These are phyloP conservation scores for Margarornis squamiger DNA, from an alignment of 2,797 vertebrate genomes.

Conservation along the genomic window DNA sequence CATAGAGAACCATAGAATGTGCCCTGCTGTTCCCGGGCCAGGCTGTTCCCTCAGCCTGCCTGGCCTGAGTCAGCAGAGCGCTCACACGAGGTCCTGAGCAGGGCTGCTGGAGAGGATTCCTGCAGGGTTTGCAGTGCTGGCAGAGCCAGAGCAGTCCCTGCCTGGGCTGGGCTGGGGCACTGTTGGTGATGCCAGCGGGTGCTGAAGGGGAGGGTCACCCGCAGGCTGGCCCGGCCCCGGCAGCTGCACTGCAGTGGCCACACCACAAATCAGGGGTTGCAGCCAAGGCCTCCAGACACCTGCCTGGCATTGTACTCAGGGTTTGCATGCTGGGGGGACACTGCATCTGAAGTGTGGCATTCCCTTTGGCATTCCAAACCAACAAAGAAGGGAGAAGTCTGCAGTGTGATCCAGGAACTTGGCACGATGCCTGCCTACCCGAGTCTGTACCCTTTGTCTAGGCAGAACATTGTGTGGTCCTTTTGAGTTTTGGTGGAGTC, in stretches of 20 bases:
- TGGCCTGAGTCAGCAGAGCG: not conserved
- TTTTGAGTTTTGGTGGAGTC: not conserved
- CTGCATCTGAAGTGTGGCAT: not conserved
- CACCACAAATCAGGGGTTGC: not conserved
- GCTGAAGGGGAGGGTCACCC: not conserved
- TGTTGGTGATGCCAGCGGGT: not conserved
- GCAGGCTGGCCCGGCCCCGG: not conserved
- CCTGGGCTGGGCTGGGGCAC: not conserved
- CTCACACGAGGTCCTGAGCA: not conserved
- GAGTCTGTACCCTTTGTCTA: not conserved
- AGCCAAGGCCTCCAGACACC: not conserved
- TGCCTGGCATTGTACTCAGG: not conserved
- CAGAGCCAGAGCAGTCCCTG: not conserved
- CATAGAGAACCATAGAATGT: fast-evolving
- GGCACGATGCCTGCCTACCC: not conserved
- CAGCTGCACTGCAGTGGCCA: not conserved
- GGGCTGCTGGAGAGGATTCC: not conserved
- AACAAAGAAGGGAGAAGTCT: not conserved
- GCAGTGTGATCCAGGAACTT: not conserved
- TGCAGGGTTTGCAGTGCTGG: not conserved
- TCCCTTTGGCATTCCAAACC: not conserved
- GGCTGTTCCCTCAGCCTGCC: not conserved
- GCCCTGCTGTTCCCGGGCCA: not conserved
- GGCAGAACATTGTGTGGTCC: not conserved
- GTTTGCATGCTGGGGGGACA: not conserved